Conservation (phyloP, 2,888 invertebrate species). For the Melanotus villosus region DNA sequence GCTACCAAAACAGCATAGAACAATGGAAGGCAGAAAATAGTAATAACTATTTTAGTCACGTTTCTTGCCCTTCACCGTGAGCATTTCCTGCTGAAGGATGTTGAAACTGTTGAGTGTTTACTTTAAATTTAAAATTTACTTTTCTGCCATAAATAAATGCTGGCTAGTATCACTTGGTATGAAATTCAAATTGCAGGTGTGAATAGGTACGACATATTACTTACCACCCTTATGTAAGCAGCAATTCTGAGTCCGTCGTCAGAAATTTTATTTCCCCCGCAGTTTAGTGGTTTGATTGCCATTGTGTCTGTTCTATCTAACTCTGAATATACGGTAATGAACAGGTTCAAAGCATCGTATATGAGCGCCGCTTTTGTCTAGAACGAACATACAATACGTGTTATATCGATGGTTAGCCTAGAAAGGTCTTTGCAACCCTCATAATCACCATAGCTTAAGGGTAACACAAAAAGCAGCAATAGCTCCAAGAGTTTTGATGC, state of each 20-base stretch:
- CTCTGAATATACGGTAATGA: slow-evolving; percentile 71
- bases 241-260: slow-evolving; percentile 72
- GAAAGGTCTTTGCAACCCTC: too few species aligned
- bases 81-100: slow-evolving; percentile 1
- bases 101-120: neutral
- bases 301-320: slow-evolving; percentile 57
- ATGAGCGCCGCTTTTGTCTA: slow-evolving; percentile 79
- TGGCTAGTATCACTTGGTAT: too few species aligned
- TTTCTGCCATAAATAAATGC: too few species aligned
- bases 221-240: slow-evolving; percentile 75
- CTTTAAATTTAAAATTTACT: slow-evolving; percentile 11
- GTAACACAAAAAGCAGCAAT: neutral
- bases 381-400: slow-evolving; percentile 52
- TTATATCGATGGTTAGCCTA: slow-evolving; percentile 26
- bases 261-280: slow-evolving; percentile 55
- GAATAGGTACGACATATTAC: slow-evolving; percentile 50
- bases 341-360: slow-evolving; percentile 79
- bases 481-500: neutral
- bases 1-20: slow-evolving; percentile 10
- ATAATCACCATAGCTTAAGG: neutral
- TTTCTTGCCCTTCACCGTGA: slow-evolving; percentile 4
- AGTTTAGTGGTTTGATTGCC: slow-evolving; percentile 56
- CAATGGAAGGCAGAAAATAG: neutral
- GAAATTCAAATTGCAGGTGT: too few species aligned
- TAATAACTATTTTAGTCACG: slow-evolving; percentile 21